Conservation (phyloP, 2,888 invertebrate genomes). For the Mayetiola destructor region DNA sequence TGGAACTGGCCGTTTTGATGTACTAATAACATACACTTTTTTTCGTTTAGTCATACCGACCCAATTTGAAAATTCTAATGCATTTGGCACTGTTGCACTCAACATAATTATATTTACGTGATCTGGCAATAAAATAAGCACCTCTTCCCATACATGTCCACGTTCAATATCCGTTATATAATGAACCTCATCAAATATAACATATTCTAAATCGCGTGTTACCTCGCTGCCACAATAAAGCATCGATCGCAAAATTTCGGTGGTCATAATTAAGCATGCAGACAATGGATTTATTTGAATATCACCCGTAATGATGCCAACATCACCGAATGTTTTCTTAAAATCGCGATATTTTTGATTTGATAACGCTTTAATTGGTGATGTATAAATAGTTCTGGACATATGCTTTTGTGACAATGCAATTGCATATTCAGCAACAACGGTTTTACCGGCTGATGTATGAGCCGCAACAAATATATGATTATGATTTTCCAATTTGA, state of each 20-base stretch:
- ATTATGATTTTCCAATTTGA: slow-evolving; percentile 82
- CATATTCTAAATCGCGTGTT: slow-evolving; percentile 91
- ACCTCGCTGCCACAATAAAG: slow-evolving; percentile 88
- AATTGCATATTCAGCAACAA: slow-evolving; percentile 98
- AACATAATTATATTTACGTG: slow-evolving; percentile 94
- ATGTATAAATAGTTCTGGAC: slow-evolving; percentile 91
- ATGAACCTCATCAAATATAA: slow-evolving; percentile 98
- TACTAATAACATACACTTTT: slow-evolving; percentile 86
- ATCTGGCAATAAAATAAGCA: slow-evolving; percentile 83
- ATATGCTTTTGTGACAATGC: slow-evolving; percentile 85
- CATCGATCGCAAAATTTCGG: slow-evolving; percentile 95
- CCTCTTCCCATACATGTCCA: slow-evolving; percentile 99
- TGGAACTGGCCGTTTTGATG: slow-evolving; percentile 86
- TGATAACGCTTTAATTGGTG: slow-evolving; percentile 96
- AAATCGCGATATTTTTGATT: slow-evolving; percentile 99
- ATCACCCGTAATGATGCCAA: slow-evolving; percentile 89
- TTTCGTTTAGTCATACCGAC: slow-evolving; percentile 74
- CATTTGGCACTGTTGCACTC: slow-evolving; percentile 96
- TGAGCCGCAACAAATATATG: slow-evolving; percentile 98
- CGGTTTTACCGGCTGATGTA: slow-evolving; percentile 97
- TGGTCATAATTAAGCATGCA: slow-evolving; percentile 96
- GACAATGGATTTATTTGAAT: slow-evolving; percentile 89
- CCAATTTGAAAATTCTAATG: slow-evolving; percentile 90
- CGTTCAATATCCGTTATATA: slow-evolving; percentile 96
- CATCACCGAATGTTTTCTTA: slow-evolving; percentile 78